Conservation (phyloP, 2,888 invertebrate species). For the Stenodema calcarata region DNA sequence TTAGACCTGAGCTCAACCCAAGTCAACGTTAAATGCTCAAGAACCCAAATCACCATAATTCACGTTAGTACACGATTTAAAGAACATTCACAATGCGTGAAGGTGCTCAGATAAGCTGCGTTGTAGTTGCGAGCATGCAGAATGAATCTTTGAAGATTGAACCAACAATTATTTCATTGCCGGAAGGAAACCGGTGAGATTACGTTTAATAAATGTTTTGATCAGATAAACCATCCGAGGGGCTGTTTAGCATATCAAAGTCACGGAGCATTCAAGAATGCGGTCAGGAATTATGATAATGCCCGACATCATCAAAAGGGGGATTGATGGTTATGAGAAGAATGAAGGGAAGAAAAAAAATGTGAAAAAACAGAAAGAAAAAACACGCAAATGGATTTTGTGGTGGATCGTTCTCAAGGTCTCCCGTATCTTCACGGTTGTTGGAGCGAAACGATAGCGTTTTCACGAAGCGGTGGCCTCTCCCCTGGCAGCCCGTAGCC, state of each 20-base stretch:
- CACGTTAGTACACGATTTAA: too few species aligned
- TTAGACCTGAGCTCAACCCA: too few species aligned
- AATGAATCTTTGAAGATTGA: not conserved
- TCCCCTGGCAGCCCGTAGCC: not conserved
- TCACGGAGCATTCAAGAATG: not conserved
- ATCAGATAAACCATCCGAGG: not conserved
- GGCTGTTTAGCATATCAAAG: not conserved
- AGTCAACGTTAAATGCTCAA: too few species aligned
- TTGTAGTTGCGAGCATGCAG: too few species aligned
- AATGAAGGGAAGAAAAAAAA: not conserved
- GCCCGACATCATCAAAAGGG: not conserved
- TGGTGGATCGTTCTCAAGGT: slow-evolving; percentile 13
- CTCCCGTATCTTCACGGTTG: slow-evolving; percentile 36
- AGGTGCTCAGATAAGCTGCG: too few species aligned
- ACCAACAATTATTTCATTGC: not conserved
- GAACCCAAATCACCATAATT: too few species aligned
- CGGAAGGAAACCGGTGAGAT: not conserved
- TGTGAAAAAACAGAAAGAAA: not conserved
- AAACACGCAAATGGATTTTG: not conserved
- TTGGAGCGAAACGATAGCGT: slow-evolving; percentile 30
- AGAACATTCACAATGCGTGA: too few species aligned
- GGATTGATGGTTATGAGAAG: not conserved
- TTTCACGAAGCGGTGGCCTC: slow-evolving; percentile 24
- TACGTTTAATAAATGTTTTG: not conserved
- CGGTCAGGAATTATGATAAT: not conserved